Conservation (phyloP, 2,113 vertebrate genomes). For the Otolemur garnettii region DNA sequence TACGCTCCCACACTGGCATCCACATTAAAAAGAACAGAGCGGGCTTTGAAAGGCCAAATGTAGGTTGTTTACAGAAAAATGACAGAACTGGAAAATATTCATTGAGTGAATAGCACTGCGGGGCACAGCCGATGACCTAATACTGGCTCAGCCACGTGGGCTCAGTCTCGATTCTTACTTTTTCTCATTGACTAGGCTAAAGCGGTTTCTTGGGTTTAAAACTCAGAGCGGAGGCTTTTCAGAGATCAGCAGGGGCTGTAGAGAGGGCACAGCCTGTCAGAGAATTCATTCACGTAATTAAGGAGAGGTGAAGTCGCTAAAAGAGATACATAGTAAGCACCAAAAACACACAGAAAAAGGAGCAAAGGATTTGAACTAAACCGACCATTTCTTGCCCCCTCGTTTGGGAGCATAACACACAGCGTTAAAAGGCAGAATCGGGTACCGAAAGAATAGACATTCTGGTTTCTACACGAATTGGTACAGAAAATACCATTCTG, state of each 20-base stretch:
- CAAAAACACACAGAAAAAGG: not conserved
- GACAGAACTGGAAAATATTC: slow-evolving; percentile 84
- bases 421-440: not conserved
- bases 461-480: no score
- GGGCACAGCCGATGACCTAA: slow-evolving; percentile 51
- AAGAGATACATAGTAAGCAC: not conserved
- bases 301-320: not conserved
- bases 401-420: not conserved
- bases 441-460: accelerated
- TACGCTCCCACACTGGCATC: slow-evolving; percentile 80
- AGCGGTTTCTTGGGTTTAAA: not conserved
- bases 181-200: slow-evolving; percentile 11
- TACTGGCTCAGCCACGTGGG: slow-evolving; percentile 41
- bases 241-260: accelerated
- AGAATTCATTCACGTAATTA: not conserved
- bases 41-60: slow-evolving; percentile 76
- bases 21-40: slow-evolving; percentile 78
- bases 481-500: no score
- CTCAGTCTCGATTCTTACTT: slow-evolving; percentile 39
- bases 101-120: slow-evolving; percentile 14
- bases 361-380: not conserved
- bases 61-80: slow-evolving; percentile 83
- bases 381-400: no score
- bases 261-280: accelerated
- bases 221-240: no score